Conservation (phyloP, 2,113 vertebrate genomes). For the Heterochromis multidens region DNA sequence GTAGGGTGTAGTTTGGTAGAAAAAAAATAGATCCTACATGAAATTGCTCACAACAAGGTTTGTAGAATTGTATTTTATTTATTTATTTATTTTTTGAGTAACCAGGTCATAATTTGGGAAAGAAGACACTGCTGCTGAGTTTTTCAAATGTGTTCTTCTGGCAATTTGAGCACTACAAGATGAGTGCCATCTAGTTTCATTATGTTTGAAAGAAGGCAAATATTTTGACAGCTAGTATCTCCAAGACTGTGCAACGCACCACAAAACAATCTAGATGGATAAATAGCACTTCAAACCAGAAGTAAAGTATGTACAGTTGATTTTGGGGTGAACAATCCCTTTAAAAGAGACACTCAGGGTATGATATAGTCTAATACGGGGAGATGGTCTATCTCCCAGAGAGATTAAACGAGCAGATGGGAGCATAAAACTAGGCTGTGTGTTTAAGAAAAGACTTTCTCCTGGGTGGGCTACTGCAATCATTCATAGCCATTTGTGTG, state of each 20-base stretch:
- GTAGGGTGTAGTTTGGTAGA: not conserved
- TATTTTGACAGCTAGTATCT: not conserved
- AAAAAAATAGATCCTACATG: not conserved
- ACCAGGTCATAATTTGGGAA: no score
- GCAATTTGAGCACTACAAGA: no score
- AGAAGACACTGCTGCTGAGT: no score
- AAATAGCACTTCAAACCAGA: not conserved
- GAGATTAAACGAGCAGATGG: constrained; percentile 45
- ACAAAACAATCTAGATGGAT: not conserved
- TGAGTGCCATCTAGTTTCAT: no score
- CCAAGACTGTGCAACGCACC: not conserved
- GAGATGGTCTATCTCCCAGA: constrained; percentile 34
- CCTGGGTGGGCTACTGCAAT: constrained; percentile 51
- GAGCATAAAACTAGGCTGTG: constrained; percentile 46
- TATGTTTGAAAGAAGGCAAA: no score
- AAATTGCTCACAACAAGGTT: not conserved
- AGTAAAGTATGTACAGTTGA: not conserved
- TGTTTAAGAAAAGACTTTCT: constrained; percentile 60
- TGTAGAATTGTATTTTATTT: no score
- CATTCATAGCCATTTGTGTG: constrained; percentile 29
- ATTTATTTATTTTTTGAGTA: no score
- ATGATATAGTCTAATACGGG: constrained; percentile 43
- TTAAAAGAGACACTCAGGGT: not conserved
- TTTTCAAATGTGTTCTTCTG: no score
- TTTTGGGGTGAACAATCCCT: not conserved